Evolutionary conservation across 2,113 vertebrate genomes (phyloP).

Genomic region (Dissostichus mawsoni): DNA sequence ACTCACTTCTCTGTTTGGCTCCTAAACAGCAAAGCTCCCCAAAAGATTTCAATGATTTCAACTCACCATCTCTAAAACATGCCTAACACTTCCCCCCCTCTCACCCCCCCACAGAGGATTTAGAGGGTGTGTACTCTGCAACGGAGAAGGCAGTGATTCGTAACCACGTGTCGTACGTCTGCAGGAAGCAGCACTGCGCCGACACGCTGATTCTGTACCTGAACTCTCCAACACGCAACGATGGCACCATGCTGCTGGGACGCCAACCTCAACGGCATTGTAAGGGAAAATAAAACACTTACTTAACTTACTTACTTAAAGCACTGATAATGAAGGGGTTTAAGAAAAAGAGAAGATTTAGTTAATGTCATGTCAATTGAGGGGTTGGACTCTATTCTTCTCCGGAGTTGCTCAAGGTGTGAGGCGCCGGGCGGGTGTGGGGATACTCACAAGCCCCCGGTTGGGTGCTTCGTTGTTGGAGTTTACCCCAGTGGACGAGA

Average conservation of each 20-base stretch:
- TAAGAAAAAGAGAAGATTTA: neutral
- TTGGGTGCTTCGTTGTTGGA: too few relatives aligned
- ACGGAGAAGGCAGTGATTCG: conserved; percentile 85
- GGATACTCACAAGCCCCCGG: too few relatives aligned
- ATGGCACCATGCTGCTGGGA: conserved; percentile 88
- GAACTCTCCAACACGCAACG: conserved; percentile 85
- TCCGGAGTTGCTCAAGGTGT: too few relatives aligned
- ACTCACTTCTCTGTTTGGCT: neutral
- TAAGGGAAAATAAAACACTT: conserved; percentile 59
- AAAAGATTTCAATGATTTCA: too few relatives aligned
- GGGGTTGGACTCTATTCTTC: too few relatives aligned
- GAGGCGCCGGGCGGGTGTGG: too few relatives aligned
- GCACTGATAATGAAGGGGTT: neutral
- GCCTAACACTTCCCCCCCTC: neutral
- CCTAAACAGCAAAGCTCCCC: neutral
- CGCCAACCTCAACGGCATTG: conserved; percentile 85
- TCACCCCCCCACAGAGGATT: conserved; percentile 64
- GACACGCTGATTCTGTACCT: conserved; percentile 86
- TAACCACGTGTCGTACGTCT: conserved; percentile 86
- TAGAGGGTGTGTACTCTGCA: conserved; percentile 82
- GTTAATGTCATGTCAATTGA: too few relatives aligned
- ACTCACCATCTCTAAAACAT: neutral
- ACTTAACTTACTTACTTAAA: neutral
- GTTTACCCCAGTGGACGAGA: too few relatives aligned
- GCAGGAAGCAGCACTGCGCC: conserved; percentile 86